Evolutionary conservation across 2,888 invertebrate species (phyloP), one percentile per base, ranked within the genome.

Genomic region (Dysmachus trigonus): DNA sequence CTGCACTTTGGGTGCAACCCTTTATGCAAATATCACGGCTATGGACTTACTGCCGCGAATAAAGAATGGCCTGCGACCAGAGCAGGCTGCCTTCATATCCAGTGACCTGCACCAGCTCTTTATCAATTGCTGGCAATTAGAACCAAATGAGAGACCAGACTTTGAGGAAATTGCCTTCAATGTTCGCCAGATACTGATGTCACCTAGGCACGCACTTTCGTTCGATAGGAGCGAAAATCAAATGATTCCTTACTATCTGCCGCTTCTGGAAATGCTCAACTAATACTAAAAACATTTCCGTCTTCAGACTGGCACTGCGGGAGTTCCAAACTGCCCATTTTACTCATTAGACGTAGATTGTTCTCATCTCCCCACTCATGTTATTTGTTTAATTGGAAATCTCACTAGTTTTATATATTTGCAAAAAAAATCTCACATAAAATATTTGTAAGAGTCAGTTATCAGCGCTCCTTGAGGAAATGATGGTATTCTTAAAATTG

Each of bases 41-140:
- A 94, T 94, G 89, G 96, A 96, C 89, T 93, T 97, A 0, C 92
- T 94, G 0, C 94, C 95, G 10, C 94, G 96, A 84, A 93, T 97
- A 13, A 93, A 95, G 87, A 93, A 94, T 87, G 96, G 97, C 0
- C 93, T 95, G 89, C 93, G 96, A 73, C 94, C 97, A 0, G 94
- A 95, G 0, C 97, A 97, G 90, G 94, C 96, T 0, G 93, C 94
- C 1, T 96, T 96, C 90, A 94, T 96, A 33, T 95, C 94, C 30
- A 96, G 96, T 90, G 96, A 96, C 88, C 92, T 97, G 35, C 97
- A 97, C 91, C 97, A 97, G 91, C 92, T 97, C 86, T 95, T 97
- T 92, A 92, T 96, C 73, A 95, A 96, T 90, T 97, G 97, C 90
- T 97, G 97, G 97, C 96, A 96, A 90, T 92, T 95, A 18, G 96